phyloP scores from a whole-genome alignment of 2,797 vertebrate species.

The Vespertilio murinus region DNA sequence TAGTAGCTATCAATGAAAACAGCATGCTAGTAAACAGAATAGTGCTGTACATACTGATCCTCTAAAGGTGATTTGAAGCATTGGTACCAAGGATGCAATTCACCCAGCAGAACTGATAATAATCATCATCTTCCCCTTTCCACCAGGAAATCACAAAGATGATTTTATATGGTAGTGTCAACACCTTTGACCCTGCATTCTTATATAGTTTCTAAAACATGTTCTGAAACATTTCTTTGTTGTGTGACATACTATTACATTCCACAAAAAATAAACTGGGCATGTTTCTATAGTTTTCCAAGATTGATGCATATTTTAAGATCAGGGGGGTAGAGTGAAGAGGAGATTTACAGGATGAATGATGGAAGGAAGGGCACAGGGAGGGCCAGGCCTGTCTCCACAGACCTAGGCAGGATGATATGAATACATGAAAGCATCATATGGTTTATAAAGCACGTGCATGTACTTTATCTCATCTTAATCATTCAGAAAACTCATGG shows the following conservation, averaged over 20 bases:
- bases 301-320: background rate
- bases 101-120: background rate
- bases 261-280: background rate
- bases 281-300: background rate
- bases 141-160: background rate
- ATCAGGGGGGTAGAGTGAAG: background rate
- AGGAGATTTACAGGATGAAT: background rate
- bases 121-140: background rate
- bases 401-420: background rate
- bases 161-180: background rate
- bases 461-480: background rate
- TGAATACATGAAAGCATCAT: accelerated
- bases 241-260: background rate
- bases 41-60: background rate
- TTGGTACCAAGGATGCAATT: background rate
- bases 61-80: background rate
- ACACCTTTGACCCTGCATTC: background rate
- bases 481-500: background rate
- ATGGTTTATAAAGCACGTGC: background rate
- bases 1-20: background rate
- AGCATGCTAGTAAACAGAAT: background rate
- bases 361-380: background rate
- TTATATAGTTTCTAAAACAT: background rate
- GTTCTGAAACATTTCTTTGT: background rate
- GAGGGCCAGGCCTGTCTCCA: background rate